Base-by-base conservation (phyloP, 2,113 vertebrate species). In the Bambusicola thoracicus region DNA sequence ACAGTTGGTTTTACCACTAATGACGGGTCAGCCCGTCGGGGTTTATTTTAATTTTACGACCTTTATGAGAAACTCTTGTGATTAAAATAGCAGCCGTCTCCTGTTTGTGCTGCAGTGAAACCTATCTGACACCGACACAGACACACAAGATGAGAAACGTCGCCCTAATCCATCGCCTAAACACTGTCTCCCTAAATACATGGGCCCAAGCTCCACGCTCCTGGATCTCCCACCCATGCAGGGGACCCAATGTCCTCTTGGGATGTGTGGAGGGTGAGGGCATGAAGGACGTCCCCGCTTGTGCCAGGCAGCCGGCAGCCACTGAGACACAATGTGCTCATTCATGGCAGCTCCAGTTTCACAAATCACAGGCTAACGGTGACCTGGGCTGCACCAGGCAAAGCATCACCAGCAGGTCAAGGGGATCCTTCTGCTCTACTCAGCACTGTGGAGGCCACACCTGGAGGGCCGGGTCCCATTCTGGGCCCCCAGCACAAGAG, bases 11-110 rank as follows among this genome's bases (percentile, higher is more conserved):
- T 93, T 29, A 84, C 95, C 95, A 94, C 96, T 95, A 96, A 95
- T 93, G 94, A 95, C 14, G 70, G 95, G 90, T 89, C 91, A 93
- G 83, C 61, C 58, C 11, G 18, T 75, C 9, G 25, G 90, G 69
- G 77, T 87, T 95, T 96, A 90, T 95, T 96, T 95, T 93, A 81
- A 94, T 93, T 92, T 91, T 92, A 81, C 3, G 81, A 95, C 94
- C 92, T 94, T 95, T 90, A 90, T 13, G 36, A 96, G 89, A 94
- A 94, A 62, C 66, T 90, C 85, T 76, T 65, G 81, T 48, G 92
- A 93, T 69, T 51, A 92, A 96, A 96, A 96, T 96, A 96, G 92
- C 89, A 94, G 80, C 90, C 1, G 1, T 63, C 88, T 95, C 93
- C 92, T 95, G 92, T 93, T 84, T 93, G 89, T 72, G 95, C 66